These are phyloP conservation scores for Eublepharis macularius DNA, from an alignment of 2,113 vertebrate genomes.

Conservation along the genomic window DNA sequence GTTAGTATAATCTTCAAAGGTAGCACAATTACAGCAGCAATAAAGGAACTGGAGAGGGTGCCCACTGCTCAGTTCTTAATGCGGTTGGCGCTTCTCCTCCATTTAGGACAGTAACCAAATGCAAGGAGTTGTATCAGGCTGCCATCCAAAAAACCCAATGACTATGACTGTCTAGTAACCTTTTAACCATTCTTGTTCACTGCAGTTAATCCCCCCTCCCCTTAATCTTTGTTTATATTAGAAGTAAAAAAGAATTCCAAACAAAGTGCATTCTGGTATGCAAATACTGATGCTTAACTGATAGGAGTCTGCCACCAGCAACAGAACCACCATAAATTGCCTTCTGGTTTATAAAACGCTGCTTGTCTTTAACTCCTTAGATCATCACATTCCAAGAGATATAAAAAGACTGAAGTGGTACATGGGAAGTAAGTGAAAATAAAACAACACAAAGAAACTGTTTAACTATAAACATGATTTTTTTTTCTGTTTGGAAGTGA, in stretches of 20 bases:
- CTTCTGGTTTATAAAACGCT: conserved; percentile 71
- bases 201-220: conserved; percentile 75
- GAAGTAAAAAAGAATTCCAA: conserved; percentile 82
- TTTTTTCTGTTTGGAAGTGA: neutral
- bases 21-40: neutral
- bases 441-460: neutral
- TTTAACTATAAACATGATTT: conserved; percentile 17
- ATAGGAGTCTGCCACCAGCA: conserved; percentile 85
- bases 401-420: conserved; percentile 38
- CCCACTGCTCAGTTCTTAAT: conserved; percentile 15
- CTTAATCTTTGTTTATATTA: conserved; percentile 92
- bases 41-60: neutral
- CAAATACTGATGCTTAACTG: conserved; percentile 72
- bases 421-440: neutral
- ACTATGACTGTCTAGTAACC: conserved; percentile 78
- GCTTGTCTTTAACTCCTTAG: conserved; percentile 58
- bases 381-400: conserved; percentile 46
- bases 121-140: neutral
- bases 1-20: neutral
- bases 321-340: conserved; percentile 74
- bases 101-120: conserved; percentile 7
- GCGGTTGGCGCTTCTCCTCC: neutral
- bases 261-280: conserved; percentile 77
- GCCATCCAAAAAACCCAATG: conserved; percentile 51
- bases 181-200: conserved; percentile 72